Percentiles rank a stretch among this genome's conserved stretches.
These are phyloP conservation scores for Leptopilina boulardi DNA, from an alignment of 1,140 invertebrate species.

Conservation along the genomic window DNA sequence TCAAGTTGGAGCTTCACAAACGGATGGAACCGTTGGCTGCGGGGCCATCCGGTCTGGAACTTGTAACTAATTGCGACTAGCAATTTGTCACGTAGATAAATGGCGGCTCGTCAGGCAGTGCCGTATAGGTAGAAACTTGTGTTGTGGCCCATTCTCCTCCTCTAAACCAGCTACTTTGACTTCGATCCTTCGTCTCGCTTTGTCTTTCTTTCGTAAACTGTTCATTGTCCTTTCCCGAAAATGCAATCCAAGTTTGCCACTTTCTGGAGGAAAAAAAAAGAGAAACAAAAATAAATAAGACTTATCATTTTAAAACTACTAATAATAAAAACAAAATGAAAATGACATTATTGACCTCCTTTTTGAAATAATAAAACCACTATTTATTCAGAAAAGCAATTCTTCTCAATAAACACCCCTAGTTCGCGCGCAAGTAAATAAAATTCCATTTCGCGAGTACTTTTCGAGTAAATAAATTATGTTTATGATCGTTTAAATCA, in stretches of 20 bases:
- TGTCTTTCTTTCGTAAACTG: slow-evolving; percentile 42
- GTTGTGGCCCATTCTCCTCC: slow-evolving; percentile 38
- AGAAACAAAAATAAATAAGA: background rate
- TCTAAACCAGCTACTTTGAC: slow-evolving; percentile 38
- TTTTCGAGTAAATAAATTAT: slow-evolving; percentile 9
- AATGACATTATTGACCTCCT: too few relatives aligned
- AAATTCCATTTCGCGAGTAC: background rate
- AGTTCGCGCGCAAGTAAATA: background rate
- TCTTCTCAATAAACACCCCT: background rate
- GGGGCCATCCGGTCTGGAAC: slow-evolving; percentile 63
- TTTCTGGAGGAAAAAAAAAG: background rate
- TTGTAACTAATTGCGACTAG: slow-evolving; percentile 70
- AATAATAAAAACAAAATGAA: background rate
- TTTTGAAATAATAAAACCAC: background rate
- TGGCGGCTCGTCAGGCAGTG: slow-evolving; percentile 64
- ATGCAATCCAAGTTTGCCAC: slow-evolving; percentile 36
- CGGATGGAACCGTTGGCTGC: slow-evolving; percentile 57
- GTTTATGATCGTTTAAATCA: background rate
- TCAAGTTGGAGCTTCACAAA: slow-evolving; percentile 57
- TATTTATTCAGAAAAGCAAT: background rate
- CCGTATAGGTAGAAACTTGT: slow-evolving; percentile 52
- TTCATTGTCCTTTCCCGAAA: slow-evolving; percentile 30
- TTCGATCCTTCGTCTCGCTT: slow-evolving; percentile 37
- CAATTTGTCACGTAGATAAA: slow-evolving; percentile 70
- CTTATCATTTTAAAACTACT: background rate